Base-by-base conservation (phyloP, 2,113 vertebrate genomes). In the Ophiodon elongatus region DNA sequence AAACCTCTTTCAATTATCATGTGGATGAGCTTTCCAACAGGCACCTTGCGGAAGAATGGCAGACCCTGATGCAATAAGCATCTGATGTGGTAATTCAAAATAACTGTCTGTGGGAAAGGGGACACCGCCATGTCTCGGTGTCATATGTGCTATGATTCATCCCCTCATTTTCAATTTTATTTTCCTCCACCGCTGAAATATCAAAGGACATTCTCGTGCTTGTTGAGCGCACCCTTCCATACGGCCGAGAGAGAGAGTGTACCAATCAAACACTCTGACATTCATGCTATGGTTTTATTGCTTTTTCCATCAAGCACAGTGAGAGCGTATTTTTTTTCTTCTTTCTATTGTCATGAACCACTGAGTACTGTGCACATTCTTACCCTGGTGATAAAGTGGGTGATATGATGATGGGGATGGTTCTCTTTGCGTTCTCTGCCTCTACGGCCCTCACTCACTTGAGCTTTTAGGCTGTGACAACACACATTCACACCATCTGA, bases 1-100 rank as follows among this genome's bases (percentile, higher is more conserved):
- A 88, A 88, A 87, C 73, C 65, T 76, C 82, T 72, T 82, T 90
- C 73, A 83, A 78, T 94, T 91, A 88, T 73, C 57, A 78, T 78
- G 76, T 33, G 73, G 72, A 85, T 74, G 79, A 89, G 90, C 69
- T 80, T 70, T 79, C 57, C 73, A 88, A 90, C 85, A 84, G 79
- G 77, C 75, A 57, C 57, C 80, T 19, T 73, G 66, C 74, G 56
- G 64, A 57, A 72, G 41, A 83, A 87, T 62, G 66, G 63, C 76
- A 31, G 56, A 74, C 31, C 64, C 41, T 81, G 64, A 73, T 50
- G 31, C 63, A 68, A 33, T 7, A 8, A 85, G 79, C 70, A 77
- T 85, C 50, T 74, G 73, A 85, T 89, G 54, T 56, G 50, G 25
- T 80, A 88, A 89, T 81, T 86, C 83, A 86, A 91, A 88, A 88